Evolutionary conservation across 2,888 invertebrate genomes (phyloP), one percentile per base, ranked within the genome.

Genomic region (Drosophila kokeensis): DNA sequence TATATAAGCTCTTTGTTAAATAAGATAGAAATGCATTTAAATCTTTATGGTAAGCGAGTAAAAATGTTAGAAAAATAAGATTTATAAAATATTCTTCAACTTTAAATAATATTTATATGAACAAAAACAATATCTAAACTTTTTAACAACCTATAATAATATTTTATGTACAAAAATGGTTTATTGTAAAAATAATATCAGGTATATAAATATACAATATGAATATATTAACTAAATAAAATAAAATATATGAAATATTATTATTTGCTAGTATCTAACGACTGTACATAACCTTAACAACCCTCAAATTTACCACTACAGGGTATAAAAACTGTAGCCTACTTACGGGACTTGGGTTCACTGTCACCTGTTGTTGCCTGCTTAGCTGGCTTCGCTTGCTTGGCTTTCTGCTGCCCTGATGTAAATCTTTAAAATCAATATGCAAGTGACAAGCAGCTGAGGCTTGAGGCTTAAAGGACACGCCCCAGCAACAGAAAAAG

Each of bases 341-440:
- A 70, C 80, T 73, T 79, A 70, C 69, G 55, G 42, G 73, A 61
- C 53, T 50, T 27, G 52, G 15, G 60, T 24, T 63, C 30, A 24
- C 54, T 61, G 54, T 79, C 76, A 79, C 79, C 79, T 79, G 79
- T 79, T 79, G 80, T 73, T 66, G 63, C 15, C 15, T 24, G 24
- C 24, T 24, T 15, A 7, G 45, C 40, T 42, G 24, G 11, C 18
- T 18, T 18, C 18, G 18, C n/a, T 49, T 36, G 48, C 70, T 62
- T 18, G 55, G 32, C 57, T 68, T 79, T 68, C 53, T 57, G 58
- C 58, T 52, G 53, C 32, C 64, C 72, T 45, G 66, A 62, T 78
- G 77, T 64, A 83, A 88, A 89, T 87, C 86, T 82, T 82, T 83
- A 84, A 82, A 87, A 87, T 87, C 88, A 89, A 87, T 84, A 86